Evolutionary conservation across 2,113 vertebrate species (phyloP).

Genomic region (Lipotes vexillifer): DNA sequence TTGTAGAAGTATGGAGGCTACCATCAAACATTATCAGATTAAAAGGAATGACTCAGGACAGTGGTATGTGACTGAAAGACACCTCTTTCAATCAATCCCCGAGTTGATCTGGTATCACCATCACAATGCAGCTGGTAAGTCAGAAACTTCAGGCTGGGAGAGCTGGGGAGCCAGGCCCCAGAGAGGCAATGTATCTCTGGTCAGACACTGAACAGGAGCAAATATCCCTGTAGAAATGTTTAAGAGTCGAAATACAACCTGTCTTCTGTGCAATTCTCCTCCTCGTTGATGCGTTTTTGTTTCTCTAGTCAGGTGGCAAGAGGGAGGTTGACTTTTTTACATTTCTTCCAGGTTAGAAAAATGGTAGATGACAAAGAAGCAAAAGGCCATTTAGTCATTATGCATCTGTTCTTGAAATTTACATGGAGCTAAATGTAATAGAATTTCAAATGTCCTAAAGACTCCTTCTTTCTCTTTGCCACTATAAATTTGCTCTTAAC

Average conservation of each 20-base stretch:
- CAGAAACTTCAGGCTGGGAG: not conserved
- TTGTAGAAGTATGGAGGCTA: slow-evolving; percentile 71
- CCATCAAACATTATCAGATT: slow-evolving; percentile 90
- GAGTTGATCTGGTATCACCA: slow-evolving; percentile 88
- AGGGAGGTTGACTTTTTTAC: not conserved
- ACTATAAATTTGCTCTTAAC: not conserved
- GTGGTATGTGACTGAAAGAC: slow-evolving; percentile 87
- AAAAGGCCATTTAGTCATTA: not conserved
- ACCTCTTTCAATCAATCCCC: slow-evolving; percentile 84
- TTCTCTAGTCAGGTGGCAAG: not conserved
- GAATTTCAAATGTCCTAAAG: not conserved
- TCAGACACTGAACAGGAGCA: not conserved
- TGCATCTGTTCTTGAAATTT: not conserved
- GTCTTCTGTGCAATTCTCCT: not conserved
- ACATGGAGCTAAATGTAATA: not conserved
- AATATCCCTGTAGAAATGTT: not conserved
- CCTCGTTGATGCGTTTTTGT: not conserved
- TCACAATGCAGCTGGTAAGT: slow-evolving; percentile 89
- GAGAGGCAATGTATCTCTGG: not conserved
- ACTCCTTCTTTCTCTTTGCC: not conserved
- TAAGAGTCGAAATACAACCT: not conserved
- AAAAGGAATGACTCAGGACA: slow-evolving; percentile 80
- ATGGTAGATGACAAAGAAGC: not conserved
- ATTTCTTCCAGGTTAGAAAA: slow-evolving; percentile 12
- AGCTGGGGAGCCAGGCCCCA: too few relatives aligned